Percentiles rank a stretch among this genome's conserved stretches.
These are phyloP conservation scores for Apodemia hepburni DNA, from an alignment of 2,888 invertebrate genomes.

Conservation along the genomic window DNA sequence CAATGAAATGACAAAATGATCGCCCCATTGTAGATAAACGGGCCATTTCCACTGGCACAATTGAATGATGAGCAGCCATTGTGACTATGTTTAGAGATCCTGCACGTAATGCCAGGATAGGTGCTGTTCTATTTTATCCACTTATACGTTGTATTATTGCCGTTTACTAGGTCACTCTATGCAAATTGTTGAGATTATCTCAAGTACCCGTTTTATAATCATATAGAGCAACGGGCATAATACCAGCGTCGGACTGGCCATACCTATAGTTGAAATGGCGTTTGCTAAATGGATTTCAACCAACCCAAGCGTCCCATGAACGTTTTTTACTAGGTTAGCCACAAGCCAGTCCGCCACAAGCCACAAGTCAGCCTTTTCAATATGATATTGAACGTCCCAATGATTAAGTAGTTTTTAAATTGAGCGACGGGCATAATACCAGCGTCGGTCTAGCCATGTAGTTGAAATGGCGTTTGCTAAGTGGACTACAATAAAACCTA, in stretches of 20 bases:
- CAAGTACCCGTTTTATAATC: neutral
- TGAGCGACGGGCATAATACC: too few relatives aligned
- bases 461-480: too few relatives aligned
- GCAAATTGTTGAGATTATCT: conserved; percentile 28
- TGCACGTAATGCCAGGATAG: conserved; percentile 66
- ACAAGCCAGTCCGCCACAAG: too few relatives aligned
- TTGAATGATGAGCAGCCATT: conserved; percentile 75
- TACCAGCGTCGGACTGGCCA: too few relatives aligned
- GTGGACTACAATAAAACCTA: too few relatives aligned
- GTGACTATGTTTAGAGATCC: conserved; percentile 79
- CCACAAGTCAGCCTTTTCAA: too few relatives aligned
- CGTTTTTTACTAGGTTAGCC: too few relatives aligned
- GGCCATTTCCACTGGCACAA: conserved; percentile 69
- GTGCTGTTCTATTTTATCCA: conserved; percentile 57
- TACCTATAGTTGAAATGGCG: too few relatives aligned
- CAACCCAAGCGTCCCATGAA: too few relatives aligned
- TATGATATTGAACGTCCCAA: neutral
- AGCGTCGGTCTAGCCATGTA: too few relatives aligned
- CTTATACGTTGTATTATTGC: conserved; percentile 60
- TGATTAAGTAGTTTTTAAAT: neutral
- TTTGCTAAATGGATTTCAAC: too few relatives aligned
- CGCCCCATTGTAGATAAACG: conserved; percentile 67
- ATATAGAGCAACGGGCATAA: neutral
- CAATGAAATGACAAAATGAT: conserved; percentile 54
- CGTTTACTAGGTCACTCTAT: conserved; percentile 61